Conservation (phyloP, 2,888 invertebrate species). For the Idaea straminata region DNA sequence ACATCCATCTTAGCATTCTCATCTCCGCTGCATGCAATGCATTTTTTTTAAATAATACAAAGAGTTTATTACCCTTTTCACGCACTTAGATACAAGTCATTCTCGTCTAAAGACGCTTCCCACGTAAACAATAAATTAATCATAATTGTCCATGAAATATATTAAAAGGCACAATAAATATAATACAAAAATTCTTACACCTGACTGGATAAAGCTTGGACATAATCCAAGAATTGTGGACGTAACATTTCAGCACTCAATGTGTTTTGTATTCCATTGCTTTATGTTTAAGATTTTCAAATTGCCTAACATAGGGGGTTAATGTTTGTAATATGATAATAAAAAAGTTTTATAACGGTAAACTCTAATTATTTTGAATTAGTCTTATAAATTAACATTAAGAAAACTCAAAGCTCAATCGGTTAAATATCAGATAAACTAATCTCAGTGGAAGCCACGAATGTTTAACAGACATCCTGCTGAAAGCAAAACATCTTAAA, state of each 20-base stretch:
- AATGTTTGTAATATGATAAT: conserved; percentile 26
- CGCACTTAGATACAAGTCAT: not conserved
- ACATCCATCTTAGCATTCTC: no score
- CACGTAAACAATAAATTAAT: conserved; percentile 33
- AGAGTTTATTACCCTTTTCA: not conserved
- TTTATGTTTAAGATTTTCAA: conserved; percentile 27
- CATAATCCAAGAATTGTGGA: conserved; percentile 34
- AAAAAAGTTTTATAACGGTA: not conserved
- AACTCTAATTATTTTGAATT: not conserved
- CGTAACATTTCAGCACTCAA: conserved; percentile 25
- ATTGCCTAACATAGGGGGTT: conserved; percentile 26
- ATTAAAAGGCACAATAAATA: conserved; percentile 46
- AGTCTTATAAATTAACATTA: not conserved
- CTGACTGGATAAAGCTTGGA: conserved; percentile 45
- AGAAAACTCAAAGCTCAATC: not conserved
- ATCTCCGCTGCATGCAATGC: no score
- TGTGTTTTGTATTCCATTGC: conserved; percentile 34
- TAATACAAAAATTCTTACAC: conserved; percentile 38
- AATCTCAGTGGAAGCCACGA: conserved; percentile 11
- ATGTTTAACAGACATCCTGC: conserved; percentile 24
- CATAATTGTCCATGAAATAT: conserved; percentile 36
- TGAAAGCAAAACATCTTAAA: not conserved
- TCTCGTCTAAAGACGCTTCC: conserved; percentile 3
- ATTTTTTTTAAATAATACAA: not conserved
- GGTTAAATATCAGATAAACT: not conserved